Evolutionary conservation across 1,140 invertebrate species (phyloP), one percentile per base, ranked within the genome.

Genomic region (Drosophila miranda): DNA sequence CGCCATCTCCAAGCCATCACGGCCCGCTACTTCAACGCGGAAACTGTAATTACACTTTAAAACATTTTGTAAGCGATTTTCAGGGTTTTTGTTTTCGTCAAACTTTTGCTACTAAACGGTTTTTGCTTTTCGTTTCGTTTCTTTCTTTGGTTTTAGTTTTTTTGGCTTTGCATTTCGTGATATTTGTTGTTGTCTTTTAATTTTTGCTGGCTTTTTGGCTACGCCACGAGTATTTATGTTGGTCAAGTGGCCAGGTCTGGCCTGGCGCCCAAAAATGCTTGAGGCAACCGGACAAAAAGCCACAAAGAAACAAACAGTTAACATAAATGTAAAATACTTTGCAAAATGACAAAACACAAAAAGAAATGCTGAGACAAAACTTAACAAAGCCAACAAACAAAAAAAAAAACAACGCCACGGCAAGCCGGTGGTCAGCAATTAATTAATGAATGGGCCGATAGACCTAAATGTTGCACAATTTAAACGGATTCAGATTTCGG

Each of bases 21-120:
- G 28, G 59, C 42, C 54, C 34, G 14, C 63, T 56, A 57, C 67
- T 46, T 64, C 49, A 81, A 86, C 60, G 78, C 82, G 82, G 82
- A 86, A 86, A 78, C 75, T 82, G 82, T 86, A 86, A 86, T 86
- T 86, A 78, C 60, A 68, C 60, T 87, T 81, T 86, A 87, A 86
- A 56, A 52, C 71, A 87, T 86, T 78, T 86, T 86, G 82, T 86
- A 86, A 86, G 64, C 79, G 70, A 82, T 87, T 82, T 86, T 75
- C 46, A 62, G 56, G 46, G 55, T 51, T 75, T 66, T 72, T 63
- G 57, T 45, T 46, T 66, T 75, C 60, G 56, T 62, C 56, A 58
- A 62, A 54, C 46, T 55, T 61, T 55, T 14, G 52, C 64, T 64
- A 53, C 73, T 81, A 81, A 81, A 67, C 70, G 68, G 55, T 80